Conservation (phyloP, 2,888 invertebrate genomes). For the Monopis laevigella region DNA sequence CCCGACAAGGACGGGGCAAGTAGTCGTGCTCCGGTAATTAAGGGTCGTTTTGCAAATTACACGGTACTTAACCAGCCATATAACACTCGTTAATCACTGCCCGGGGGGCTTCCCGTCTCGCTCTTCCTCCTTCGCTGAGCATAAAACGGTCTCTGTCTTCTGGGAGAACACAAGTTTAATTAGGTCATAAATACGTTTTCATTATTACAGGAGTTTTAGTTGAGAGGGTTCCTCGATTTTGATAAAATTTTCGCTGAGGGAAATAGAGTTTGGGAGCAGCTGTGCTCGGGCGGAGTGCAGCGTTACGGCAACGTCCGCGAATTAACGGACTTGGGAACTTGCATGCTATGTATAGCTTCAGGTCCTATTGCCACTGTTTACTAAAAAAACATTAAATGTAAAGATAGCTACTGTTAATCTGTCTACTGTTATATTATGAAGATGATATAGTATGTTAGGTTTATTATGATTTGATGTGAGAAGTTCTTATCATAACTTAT, state of each 20-base stretch:
- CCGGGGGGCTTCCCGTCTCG: constrained; percentile 33
- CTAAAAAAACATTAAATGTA: too few species aligned
- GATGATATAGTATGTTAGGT: too few species aligned
- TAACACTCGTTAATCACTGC: constrained; percentile 73
- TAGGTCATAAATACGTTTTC: constrained; percentile 68
- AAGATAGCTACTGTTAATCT: too few species aligned
- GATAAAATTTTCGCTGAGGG: constrained; percentile 4
- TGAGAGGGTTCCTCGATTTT: constrained; percentile 4
- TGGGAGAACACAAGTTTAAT: constrained; percentile 57
- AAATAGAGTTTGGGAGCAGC: too few species aligned
- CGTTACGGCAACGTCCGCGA: too few species aligned
- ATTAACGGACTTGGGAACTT: too few species aligned
- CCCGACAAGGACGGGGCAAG: constrained; percentile 28
- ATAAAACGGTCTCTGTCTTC: constrained; percentile 25
- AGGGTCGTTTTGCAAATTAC: constrained; percentile 81
- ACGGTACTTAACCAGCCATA: constrained; percentile 78
- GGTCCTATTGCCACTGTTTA: too few species aligned
- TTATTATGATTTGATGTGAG: too few species aligned
- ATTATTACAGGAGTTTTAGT: constrained; percentile 40
- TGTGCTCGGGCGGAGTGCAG: too few species aligned
- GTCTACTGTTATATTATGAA: too few species aligned
- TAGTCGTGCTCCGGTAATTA: constrained; percentile 68
- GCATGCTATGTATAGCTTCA: too few species aligned
- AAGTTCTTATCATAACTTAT: too few species aligned
- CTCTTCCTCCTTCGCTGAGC: constrained; percentile 25